Conservation (phyloP, 2,888 invertebrate genomes). For the Volucella inflata region DNA sequence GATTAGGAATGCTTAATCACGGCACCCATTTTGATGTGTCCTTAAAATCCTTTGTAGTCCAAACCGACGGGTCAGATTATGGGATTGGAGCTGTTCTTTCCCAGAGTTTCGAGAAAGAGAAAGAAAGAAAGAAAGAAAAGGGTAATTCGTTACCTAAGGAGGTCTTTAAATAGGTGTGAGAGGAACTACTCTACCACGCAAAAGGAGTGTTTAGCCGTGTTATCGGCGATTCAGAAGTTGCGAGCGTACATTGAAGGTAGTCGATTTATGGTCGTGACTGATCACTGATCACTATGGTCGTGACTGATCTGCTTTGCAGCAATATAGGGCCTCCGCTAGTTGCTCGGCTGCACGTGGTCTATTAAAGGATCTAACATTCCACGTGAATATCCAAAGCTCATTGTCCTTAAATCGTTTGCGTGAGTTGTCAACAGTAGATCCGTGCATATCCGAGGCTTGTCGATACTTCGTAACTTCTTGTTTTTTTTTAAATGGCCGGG, state of each 20-base stretch:
- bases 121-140: too few species aligned
- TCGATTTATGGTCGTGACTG: constrained; percentile 8
- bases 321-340: too few species aligned
- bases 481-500: too few species aligned
- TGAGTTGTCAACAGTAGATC: too few species aligned
- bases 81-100: constrained; percentile 43
- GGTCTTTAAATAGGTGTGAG: constrained; percentile 11
- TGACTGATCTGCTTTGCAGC: too few species aligned
- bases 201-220: constrained; percentile 7
- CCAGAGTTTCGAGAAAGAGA: constrained; percentile 33
- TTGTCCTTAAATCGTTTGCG: too few species aligned
- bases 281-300: too few species aligned
- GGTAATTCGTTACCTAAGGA: constrained; percentile 31
- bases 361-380: too few species aligned
- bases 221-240: constrained; percentile 30
- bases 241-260: constrained; percentile 8
- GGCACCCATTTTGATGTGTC: constrained; percentile 32
- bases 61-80: constrained; percentile 62
- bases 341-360: too few species aligned
- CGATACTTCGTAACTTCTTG: too few species aligned
- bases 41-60: constrained; percentile 29
- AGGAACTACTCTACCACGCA: neutral
- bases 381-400: too few species aligned
- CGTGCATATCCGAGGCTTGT: too few species aligned
- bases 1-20: constrained; percentile 31